phyloP scores from a whole-genome alignment of 2,113 vertebrate genomes.

The Serilophus lunatus region DNA sequence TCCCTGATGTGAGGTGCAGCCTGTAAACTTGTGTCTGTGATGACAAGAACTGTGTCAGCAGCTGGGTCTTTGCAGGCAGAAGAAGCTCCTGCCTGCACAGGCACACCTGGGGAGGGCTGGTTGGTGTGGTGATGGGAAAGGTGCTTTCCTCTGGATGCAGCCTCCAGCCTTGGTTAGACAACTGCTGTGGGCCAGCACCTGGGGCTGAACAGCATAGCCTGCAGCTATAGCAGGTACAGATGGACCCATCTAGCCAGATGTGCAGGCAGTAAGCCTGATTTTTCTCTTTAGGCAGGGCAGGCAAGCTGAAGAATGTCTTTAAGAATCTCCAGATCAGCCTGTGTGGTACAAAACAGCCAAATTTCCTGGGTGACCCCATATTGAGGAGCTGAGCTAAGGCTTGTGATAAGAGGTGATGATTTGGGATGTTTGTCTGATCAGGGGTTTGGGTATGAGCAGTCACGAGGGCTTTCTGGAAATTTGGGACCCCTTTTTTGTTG shows the following conservation, averaged over 20 bases:
- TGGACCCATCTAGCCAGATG: not conserved
- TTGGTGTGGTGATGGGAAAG: not conserved
- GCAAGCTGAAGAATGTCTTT: not conserved
- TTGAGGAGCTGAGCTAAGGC: not conserved
- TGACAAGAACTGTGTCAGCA: not conserved
- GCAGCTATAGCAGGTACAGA: not conserved
- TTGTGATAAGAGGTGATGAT: not conserved
- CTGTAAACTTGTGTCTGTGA: not conserved
- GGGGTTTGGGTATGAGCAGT: no score
- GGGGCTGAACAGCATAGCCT: not conserved
- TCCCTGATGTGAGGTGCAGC: not conserved
- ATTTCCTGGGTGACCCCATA: not conserved
- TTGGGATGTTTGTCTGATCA: not conserved
- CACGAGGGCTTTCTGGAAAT: not conserved
- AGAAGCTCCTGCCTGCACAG: not conserved
- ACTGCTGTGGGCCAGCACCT: not conserved
- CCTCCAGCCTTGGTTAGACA: not conserved
- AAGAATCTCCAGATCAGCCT: not conserved
- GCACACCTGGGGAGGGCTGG: not conserved
- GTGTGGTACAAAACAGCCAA: rapidly evolving
- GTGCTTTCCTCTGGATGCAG: not conserved
- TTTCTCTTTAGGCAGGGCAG: not conserved
- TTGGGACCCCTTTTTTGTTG: not conserved
- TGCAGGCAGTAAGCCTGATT: not conserved
- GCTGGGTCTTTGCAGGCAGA: not conserved